These are phyloP conservation scores for Dasyornis broadbenti DNA, from an alignment of 2,113 vertebrate species.

Conservation along the genomic window DNA sequence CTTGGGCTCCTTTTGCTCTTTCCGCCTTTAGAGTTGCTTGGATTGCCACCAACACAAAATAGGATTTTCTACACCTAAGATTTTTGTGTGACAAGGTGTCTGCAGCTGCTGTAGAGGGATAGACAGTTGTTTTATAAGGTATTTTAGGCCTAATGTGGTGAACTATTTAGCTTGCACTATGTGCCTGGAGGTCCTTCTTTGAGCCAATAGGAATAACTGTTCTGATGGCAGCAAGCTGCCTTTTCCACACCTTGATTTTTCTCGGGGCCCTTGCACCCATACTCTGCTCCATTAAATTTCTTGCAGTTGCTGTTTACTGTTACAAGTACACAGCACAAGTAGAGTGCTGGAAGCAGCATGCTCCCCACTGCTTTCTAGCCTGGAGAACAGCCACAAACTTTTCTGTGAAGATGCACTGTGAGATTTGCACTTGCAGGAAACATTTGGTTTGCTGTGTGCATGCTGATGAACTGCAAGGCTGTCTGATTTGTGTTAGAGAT, in stretches of 20 bases:
- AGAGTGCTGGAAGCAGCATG: not conserved
- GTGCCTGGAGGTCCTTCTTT: not conserved
- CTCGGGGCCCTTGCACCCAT: accelerated
- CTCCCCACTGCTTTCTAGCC: not conserved
- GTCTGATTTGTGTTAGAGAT: not conserved
- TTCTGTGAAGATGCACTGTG: not conserved
- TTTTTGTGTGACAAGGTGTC: not conserved
- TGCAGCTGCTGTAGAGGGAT: not conserved
- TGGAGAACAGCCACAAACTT: not conserved
- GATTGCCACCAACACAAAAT: not conserved
- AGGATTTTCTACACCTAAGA: not conserved
- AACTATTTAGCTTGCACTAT: not conserved
- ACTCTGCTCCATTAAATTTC: not conserved
- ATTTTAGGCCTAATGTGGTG: not conserved
- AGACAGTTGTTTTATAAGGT: not conserved
- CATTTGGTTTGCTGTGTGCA: not conserved
- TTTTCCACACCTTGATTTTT: not conserved
- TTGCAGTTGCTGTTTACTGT: not conserved
- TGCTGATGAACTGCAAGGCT: not conserved
- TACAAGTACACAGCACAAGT: not conserved
- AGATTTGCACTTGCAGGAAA: not conserved
- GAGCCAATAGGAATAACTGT: not conserved
- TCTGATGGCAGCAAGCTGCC: not conserved
- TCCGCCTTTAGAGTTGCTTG: not conserved
- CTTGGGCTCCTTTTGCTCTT: not conserved